Base-by-base conservation (phyloP, 2,113 vertebrate genomes). In the Saimiri boliviensis region DNA sequence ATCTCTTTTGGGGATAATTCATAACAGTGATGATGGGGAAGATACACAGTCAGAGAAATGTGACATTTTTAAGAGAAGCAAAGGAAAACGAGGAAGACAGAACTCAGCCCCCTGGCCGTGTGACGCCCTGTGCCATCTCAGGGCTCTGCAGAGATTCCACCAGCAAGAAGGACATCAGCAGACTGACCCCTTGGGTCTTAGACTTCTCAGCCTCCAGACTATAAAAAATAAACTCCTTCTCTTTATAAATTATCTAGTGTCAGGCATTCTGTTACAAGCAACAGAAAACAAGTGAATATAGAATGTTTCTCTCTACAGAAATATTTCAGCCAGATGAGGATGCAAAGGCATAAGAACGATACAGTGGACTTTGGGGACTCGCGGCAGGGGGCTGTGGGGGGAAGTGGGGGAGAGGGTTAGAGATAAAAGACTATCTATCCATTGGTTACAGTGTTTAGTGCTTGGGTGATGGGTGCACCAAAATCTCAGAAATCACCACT, bases 11-110 rank as follows among this genome's bases (percentile, higher is more conserved):
- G 37, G 52, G 60, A 85, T 73, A 84, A 96, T 88, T 81, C 21
- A 60, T 82, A 86, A 70, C 11, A 77, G 40, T 45, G 35, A 56
- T 40, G 49, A 79, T 20, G 25, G 63, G 35, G 3, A 70, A 76
- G 88, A 77, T 60, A 76, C 21, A 60, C 5, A 37, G 35, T 56
- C 83, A 82, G 25, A 81, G 86, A 93, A 91, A 84, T 12, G 5
- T 80, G 71, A 70, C 9, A 30, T 35, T 47, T 92, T 90, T 85
- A 60, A 94, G 7, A 93, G 42, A 95, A 71, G 20, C 68, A 58
- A 92, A 47, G 32, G 49, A 52, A 77, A 42, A 47, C 5, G 25
- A 77, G 27, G 25, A 77, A 30, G 27, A 47, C 7, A 16, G 42
- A 32, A 30, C 27, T 32, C 42, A 47, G 42, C 8, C 40, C 23